Conservation (phyloP, 2,113 vertebrate genomes). For the Callorhinus ursinus region DNA sequence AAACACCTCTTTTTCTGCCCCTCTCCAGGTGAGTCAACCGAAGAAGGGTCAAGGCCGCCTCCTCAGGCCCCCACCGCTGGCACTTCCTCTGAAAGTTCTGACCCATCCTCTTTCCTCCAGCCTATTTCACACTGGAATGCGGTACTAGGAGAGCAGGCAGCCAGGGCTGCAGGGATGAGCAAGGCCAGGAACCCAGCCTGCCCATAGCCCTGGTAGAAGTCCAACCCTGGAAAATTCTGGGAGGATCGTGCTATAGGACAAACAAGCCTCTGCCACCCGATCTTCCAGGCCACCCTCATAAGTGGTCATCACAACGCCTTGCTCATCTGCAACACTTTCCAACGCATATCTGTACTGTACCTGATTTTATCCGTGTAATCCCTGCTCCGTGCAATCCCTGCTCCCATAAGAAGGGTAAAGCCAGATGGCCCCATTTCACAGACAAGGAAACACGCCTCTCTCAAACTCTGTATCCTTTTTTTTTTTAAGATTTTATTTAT, state of each 20-base stretch:
- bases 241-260: not conserved
- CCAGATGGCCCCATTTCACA: not conserved
- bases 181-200: not conserved
- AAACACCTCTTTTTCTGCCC: not conserved
- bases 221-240: not conserved
- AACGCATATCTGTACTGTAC: rapidly evolving
- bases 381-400: not conserved
- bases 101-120: not conserved
- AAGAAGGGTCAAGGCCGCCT: rapidly evolving
- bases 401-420: not conserved
- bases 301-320: not conserved
- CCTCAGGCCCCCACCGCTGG: not conserved
- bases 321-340: too few species aligned
- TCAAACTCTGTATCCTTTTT: not conserved
- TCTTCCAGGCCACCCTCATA: not conserved
- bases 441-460: not conserved
- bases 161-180: not conserved
- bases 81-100: too few species aligned
- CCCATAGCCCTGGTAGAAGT: not conserved
- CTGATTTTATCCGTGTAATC: not conserved
- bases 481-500: too few species aligned
- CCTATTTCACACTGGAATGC: rapidly evolving
- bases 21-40: not conserved
- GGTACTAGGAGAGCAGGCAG: not conserved
- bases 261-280: not conserved